Conservation (phyloP, 1,140 invertebrate species). For the Dreissena rostriformis region DNA sequence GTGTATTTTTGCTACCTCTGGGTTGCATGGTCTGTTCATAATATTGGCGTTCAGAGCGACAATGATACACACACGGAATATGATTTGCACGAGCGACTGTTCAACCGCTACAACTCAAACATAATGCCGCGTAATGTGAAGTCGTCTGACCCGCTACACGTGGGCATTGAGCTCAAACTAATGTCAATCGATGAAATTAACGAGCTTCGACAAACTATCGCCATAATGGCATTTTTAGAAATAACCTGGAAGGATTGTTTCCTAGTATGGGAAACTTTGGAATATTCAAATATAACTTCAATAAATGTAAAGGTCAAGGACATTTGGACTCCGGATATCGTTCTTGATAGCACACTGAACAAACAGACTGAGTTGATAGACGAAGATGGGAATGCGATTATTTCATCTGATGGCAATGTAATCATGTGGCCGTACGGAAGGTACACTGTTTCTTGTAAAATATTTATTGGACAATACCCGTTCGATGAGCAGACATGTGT, state of each 20-base stretch:
- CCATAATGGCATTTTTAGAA: slow-evolving; percentile 30
- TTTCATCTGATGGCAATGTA: slow-evolving; percentile 15
- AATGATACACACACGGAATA: neutral
- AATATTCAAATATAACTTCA: neutral
- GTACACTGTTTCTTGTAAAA: slow-evolving; percentile 82
- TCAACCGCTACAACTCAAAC: slow-evolving; percentile 21
- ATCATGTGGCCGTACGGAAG: slow-evolving; percentile 44
- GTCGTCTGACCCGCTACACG: neutral
- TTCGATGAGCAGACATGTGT: slow-evolving; percentile 97
- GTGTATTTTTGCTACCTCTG: too few species aligned
- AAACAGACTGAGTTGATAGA: slow-evolving; percentile 33
- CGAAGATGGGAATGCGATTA: slow-evolving; percentile 5
- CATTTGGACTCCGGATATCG: slow-evolving; percentile 40
- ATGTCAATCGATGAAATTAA: slow-evolving; percentile 39
- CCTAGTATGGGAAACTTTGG: neutral
- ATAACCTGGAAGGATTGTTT: slow-evolving; percentile 34
- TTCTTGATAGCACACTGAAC: slow-evolving; percentile 3
- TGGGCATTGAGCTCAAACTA: slow-evolving; percentile 19
- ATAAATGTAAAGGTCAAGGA: slow-evolving; percentile 24
- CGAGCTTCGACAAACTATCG: slow-evolving; percentile 25
- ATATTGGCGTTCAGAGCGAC: too few species aligned
- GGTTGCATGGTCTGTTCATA: too few species aligned
- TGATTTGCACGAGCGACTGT: slow-evolving; percentile 2
- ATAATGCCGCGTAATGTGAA: slow-evolving; percentile 18
- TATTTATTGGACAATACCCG: slow-evolving; percentile 87